Percentiles rank a stretch among this genome's conserved stretches.
Conservation (phyloP, 2,113 vertebrate species). For the Sturnus vulgaris region DNA sequence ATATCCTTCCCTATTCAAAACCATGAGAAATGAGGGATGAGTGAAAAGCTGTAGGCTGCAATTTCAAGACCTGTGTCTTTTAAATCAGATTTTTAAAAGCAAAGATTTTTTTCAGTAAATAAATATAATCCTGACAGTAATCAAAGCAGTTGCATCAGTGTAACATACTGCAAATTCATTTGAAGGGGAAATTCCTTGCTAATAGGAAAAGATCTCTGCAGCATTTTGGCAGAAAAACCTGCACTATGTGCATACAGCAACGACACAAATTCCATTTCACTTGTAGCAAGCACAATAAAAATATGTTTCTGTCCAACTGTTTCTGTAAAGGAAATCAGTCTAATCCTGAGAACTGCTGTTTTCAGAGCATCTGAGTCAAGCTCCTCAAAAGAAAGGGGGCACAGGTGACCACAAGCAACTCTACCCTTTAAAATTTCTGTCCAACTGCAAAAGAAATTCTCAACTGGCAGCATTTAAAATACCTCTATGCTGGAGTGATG, state of each 20-base stretch:
- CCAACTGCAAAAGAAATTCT: neutral
- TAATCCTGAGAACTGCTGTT: neutral
- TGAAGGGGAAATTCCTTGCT: neutral
- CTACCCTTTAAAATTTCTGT: neutral
- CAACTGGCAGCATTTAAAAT: neutral
- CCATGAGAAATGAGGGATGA: neutral
- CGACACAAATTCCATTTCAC: neutral
- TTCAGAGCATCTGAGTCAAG: neutral
- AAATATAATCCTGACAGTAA: neutral
- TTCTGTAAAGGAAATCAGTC: neutral
- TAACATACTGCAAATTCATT: neutral
- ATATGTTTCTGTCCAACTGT: neutral
- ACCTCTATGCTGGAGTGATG: neutral
- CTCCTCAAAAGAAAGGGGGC: neutral
- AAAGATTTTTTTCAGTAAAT: neutral
- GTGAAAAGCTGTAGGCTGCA: neutral
- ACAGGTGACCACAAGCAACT: neutral
- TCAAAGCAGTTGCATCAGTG: neutral
- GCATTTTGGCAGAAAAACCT: neutral
- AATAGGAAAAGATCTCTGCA: neutral
- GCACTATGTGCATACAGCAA: neutral
- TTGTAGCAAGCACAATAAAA: neutral
- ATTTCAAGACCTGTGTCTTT: neutral
- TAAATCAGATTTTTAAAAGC: neutral
- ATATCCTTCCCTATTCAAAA: neutral